Base-by-base conservation (phyloP, 2,797 vertebrate genomes). In the Malurus splendens region DNA sequence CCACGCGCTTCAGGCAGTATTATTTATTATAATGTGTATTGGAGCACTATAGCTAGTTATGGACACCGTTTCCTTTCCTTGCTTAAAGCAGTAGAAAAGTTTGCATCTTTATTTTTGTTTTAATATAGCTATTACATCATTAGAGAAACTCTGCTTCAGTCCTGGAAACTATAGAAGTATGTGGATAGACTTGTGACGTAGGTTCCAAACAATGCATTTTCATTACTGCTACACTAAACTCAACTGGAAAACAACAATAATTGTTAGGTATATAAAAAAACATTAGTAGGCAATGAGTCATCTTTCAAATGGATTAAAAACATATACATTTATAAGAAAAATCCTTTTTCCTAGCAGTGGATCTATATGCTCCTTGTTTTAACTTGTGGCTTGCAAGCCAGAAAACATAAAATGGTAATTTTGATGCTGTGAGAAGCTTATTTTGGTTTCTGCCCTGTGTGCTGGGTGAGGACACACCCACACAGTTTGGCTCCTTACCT, bases 361-460 rank as follows among this genome's bases (percentile, higher is more conserved):
- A 64, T 92, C 19, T 73, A 33, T 33, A 75, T 23, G n/a, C 11
- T 90, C 44, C 70, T 90, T 82, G 41, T 73, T 94, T 93, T 87
- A 90, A 79, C n/a, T 90, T 79, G 23, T 54, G 54, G 38, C n/a
- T 92, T 41, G 24, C 25, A 82, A 57, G 30, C 19, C 22, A 87
- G 17, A 83, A 93, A 91, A 82, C 22, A 72, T 36, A 60, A 92
- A 66, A 86, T 52, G 5, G 30, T 45, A 87, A 64, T 95, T 91
- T 82, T 77, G 52, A 89, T 83, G 64, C 62, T 80, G 38, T 87
- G 64, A 92, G 76, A 78, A 93, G 23, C 38, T 94, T 90, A 89
- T 87, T 90, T 94, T 92, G 17, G 32, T 89, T 94, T 91, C 51
- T 93, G 39, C 55, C 70, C 81, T 73, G 16, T 80, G 67, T 89